These are phyloP conservation scores for Drosophila mojavensis DNA, from an alignment of 1,140 invertebrate species.

Conservation along the genomic window DNA sequence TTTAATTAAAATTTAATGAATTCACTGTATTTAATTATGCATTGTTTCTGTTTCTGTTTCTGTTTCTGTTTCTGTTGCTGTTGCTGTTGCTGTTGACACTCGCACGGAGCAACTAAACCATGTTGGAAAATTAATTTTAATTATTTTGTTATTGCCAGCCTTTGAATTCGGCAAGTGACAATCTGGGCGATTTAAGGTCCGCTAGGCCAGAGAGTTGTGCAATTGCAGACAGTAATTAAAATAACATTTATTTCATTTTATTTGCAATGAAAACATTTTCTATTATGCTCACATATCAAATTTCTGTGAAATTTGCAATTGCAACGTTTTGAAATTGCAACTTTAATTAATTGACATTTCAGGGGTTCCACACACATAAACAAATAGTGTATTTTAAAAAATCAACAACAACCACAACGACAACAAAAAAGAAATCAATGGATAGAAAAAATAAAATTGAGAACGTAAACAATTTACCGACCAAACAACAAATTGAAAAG, in stretches of 20 bases:
- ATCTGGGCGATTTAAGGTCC: slow-evolving; percentile 43
- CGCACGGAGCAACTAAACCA: slow-evolving; percentile 41
- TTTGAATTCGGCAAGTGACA: slow-evolving; percentile 39
- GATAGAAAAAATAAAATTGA: slow-evolving; percentile 22
- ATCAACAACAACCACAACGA: too few relatives aligned
- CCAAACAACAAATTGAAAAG: slow-evolving; percentile 28
- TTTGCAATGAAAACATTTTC: slow-evolving; percentile 54
- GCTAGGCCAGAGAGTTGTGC: slow-evolving; percentile 2
- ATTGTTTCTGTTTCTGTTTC: slow-evolving; percentile 53
- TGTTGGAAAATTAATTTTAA: slow-evolving; percentile 77
- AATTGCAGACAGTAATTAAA: slow-evolving; percentile 57
- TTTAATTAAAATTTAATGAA: slow-evolving; percentile 83
- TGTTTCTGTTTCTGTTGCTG: slow-evolving; percentile 7
- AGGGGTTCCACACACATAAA: slow-evolving; percentile 17
- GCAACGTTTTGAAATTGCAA: slow-evolving; percentile 27
- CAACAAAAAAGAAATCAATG: slow-evolving; percentile 39
- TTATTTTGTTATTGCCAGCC: slow-evolving; percentile 50
- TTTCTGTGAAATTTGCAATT: slow-evolving; percentile 5
- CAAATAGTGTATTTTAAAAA: slow-evolving; percentile 59
- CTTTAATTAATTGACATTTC: slow-evolving; percentile 65
- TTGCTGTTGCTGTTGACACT: slow-evolving; percentile 31
- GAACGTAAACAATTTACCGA: slow-evolving; percentile 42
- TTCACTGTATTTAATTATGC: slow-evolving; percentile 79
- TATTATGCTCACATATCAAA: slow-evolving; percentile 11
- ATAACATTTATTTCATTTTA: slow-evolving; percentile 68